Conservation (phyloP, 2,888 invertebrate species). For the Xanthorhoe spadicearia region DNA sequence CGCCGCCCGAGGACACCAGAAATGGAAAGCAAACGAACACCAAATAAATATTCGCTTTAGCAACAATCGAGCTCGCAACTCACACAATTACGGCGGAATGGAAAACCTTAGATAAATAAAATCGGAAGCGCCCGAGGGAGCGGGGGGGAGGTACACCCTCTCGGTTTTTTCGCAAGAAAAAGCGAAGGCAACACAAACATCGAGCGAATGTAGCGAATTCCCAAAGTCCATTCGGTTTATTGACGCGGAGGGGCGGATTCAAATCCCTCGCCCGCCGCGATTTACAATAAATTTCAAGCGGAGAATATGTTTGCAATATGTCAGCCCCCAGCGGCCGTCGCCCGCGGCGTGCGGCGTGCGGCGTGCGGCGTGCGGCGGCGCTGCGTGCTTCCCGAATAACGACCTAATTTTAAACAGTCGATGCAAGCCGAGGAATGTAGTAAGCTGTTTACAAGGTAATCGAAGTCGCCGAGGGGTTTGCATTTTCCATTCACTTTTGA, state of each 20-base stretch:
- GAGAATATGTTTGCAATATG: conserved; percentile 82
- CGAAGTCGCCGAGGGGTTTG: conserved; percentile 57
- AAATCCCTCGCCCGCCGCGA: conserved; percentile 74
- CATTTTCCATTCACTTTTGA: conserved; percentile 63
- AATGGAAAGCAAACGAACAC: conserved; percentile 75
- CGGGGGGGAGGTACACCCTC: conserved; percentile 38
- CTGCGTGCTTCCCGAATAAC: conserved; percentile 43
- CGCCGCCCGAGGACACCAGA: conserved; percentile 44
- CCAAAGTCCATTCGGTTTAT: conserved; percentile 81
- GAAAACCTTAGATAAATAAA: conserved; percentile 84
- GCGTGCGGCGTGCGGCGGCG: conserved; percentile 34
- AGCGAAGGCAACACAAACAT: conserved; percentile 78
- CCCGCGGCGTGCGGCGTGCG: conserved; percentile 29
- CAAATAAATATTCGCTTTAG: conserved; percentile 84
- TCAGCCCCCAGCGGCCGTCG: conserved; percentile 60
- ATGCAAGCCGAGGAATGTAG: conserved; percentile 60
- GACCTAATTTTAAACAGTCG: conserved; percentile 72
- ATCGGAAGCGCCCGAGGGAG: conserved; percentile 69
- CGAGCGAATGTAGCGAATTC: conserved; percentile 80
- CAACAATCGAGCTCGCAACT: conserved; percentile 80
- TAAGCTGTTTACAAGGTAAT: conserved; percentile 77
- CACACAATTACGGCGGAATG: conserved; percentile 81
- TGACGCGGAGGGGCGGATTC: conserved; percentile 70
- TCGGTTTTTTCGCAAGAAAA: conserved; percentile 67
- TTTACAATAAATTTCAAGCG: conserved; percentile 83